Percentiles rank a stretch among this genome's conserved stretches.
Evolutionary conservation across 2,113 vertebrate genomes (phyloP).

Genomic region (Dryoscopus gambensis): DNA sequence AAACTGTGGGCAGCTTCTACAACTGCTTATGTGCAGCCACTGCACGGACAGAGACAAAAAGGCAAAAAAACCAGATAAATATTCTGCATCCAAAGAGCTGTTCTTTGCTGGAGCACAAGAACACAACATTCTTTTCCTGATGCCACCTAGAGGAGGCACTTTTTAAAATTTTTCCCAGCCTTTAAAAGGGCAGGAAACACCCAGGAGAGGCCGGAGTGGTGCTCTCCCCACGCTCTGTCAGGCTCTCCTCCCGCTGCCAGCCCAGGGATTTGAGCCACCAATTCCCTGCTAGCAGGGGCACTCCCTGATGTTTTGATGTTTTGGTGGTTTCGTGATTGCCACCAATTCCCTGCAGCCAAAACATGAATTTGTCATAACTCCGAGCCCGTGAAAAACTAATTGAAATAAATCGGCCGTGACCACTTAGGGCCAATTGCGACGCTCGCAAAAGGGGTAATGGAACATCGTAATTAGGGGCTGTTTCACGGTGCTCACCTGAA

Average conservation of each 20-base stretch:
- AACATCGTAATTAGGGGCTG: slow-evolving; percentile 76
- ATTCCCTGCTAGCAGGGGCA: slow-evolving; percentile 19
- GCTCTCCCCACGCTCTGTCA: neutral
- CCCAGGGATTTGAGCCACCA: slow-evolving; percentile 47
- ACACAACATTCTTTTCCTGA: neutral
- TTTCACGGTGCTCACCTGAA: slow-evolving; percentile 72
- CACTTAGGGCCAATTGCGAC: slow-evolving; percentile 69
- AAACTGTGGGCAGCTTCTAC: neutral
- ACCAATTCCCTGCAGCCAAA: slow-evolving; percentile 79
- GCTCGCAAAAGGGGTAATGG: slow-evolving; percentile 56
- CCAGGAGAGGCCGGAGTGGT: neutral
- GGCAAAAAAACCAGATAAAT: neutral
- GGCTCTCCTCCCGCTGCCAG: neutral
- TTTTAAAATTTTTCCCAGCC: neutral
- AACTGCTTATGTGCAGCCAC: neutral
- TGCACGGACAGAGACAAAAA: neutral
- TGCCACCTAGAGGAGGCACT: neutral
- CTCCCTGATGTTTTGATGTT: slow-evolving; percentile 79
- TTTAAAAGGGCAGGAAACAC: neutral
- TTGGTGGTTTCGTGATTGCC: slow-evolving; percentile 77
- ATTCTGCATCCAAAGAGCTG: neutral
- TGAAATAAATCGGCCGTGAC: slow-evolving; percentile 78
- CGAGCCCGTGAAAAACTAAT: slow-evolving; percentile 74
- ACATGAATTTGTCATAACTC: slow-evolving; percentile 82
- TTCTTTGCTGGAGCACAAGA: neutral